phyloP scores from a whole-genome alignment of 2,888 invertebrate species.

The Bellardia pandia region DNA sequence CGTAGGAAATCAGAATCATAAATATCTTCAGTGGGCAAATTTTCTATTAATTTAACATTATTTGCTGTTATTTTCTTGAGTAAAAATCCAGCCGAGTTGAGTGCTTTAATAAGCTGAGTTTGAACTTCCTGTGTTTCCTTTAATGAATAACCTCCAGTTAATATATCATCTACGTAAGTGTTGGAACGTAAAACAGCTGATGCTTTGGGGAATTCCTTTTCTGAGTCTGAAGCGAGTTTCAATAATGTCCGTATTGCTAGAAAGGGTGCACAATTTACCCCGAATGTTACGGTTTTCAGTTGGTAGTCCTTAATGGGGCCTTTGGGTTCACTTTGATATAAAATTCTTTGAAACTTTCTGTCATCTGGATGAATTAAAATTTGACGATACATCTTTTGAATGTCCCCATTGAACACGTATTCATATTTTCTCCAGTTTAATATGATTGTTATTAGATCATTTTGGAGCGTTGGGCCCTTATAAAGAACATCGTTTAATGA shows the following conservation, averaged over 20 bases:
- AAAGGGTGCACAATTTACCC: too few species aligned
- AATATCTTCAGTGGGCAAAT: neutral
- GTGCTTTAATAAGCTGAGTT: neutral
- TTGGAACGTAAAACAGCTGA: neutral
- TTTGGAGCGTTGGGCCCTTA: constrained; percentile 66
- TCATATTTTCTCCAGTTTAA: constrained; percentile 56
- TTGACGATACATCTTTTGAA: constrained; percentile 73
- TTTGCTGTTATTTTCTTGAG: neutral
- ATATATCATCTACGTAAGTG: neutral
- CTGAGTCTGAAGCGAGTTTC: neutral
- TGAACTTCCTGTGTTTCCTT: neutral
- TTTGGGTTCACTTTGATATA: too few species aligned
- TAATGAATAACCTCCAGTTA: neutral
- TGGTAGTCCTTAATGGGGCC: neutral
- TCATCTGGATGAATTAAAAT: constrained; percentile 58
- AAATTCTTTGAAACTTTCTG: too few species aligned
- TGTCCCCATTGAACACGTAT: constrained; percentile 71
- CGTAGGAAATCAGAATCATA: neutral
- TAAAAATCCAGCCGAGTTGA: neutral
- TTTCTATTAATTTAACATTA: neutral
- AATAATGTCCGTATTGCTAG: too few species aligned
- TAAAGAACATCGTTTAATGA: constrained; percentile 65
- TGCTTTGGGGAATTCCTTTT: neutral
- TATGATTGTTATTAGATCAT: constrained; percentile 51
- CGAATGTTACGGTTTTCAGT: neutral